phyloP scores from a whole-genome alignment of 2,888 invertebrate genomes.

The Eueremaeus valkanovi region DNA sequence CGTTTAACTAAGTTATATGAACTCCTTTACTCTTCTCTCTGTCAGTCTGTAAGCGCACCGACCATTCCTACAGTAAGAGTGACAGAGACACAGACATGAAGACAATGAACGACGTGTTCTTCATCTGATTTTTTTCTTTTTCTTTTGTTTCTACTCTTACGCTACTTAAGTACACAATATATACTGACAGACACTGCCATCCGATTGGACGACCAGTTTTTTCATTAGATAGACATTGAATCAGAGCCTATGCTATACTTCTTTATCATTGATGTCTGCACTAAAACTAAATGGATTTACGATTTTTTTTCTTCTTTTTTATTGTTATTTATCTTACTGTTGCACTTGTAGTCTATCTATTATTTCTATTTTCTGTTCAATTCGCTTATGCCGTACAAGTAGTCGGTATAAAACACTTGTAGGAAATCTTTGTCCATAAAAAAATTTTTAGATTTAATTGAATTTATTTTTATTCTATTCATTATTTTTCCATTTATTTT shows the following conservation, averaged over 20 bases:
- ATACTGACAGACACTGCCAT: conserved; percentile 7
- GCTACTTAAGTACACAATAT: background rate
- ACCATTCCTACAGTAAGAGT: background rate
- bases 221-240: background rate
- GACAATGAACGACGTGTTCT: conserved; percentile 11
- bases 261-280: too few species aligned
- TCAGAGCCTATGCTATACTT: background rate
- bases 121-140: background rate
- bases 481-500: too few species aligned
- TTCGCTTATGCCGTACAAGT: background rate
- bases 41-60: background rate
- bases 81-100: background rate
- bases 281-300: conserved; percentile 21
- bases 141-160: background rate
- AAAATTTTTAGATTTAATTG: too few species aligned
- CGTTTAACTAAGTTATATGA: conserved; percentile 25
- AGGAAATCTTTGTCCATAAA: background rate
- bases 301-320: background rate
- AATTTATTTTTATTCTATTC: too few species aligned
- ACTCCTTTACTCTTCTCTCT: background rate
- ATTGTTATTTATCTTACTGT: conserved; percentile 4
- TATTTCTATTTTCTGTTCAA: background rate
- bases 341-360: background rate
- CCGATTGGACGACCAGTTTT: background rate
- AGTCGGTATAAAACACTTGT: background rate